Evolutionary conservation across 2,888 invertebrate species (phyloP).

Genomic region (Stramonita haemastoma): DNA sequence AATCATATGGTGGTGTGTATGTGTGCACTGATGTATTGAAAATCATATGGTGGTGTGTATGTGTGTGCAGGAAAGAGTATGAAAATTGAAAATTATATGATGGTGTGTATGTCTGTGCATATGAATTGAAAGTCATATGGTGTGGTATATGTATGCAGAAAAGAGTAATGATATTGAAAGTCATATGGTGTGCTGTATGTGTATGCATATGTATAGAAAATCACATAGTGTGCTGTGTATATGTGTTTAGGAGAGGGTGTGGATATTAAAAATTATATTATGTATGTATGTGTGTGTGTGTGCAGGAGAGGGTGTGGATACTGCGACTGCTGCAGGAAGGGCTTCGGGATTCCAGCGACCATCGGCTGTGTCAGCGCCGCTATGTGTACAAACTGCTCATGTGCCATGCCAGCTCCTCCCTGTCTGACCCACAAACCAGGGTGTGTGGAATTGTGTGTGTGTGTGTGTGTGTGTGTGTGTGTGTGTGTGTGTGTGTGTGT

Average conservation of each 20-base stretch:
- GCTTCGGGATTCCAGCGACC: conserved; percentile 86
- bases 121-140: conserved; percentile 75
- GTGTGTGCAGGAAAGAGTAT: too few relatives aligned
- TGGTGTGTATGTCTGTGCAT: conserved; percentile 1
- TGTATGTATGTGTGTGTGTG: not conserved
- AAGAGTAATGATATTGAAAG: too few relatives aligned
- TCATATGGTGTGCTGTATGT: not conserved
- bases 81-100: not conserved
- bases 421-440: conserved; percentile 60
- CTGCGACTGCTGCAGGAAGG: conserved; percentile 87
- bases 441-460: conserved; percentile 45
- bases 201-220: not conserved
- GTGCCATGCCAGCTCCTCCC: conserved; percentile 77
- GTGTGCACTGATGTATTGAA: not conserved
- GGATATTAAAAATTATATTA: not conserved
- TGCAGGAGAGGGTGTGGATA: conserved; percentile 85
- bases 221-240: too few relatives aligned
- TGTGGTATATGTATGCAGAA: conserved; percentile 25
- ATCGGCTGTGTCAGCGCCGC: conserved; percentile 85
- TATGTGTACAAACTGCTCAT: conserved; percentile 88
- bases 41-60: not conserved
- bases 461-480: too few relatives aligned
- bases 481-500: too few relatives aligned
- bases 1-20: not conserved
- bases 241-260: too few relatives aligned